Evolutionary conservation across 2,113 vertebrate species (phyloP).

Genomic region (Microtus ochrogaster): DNA sequence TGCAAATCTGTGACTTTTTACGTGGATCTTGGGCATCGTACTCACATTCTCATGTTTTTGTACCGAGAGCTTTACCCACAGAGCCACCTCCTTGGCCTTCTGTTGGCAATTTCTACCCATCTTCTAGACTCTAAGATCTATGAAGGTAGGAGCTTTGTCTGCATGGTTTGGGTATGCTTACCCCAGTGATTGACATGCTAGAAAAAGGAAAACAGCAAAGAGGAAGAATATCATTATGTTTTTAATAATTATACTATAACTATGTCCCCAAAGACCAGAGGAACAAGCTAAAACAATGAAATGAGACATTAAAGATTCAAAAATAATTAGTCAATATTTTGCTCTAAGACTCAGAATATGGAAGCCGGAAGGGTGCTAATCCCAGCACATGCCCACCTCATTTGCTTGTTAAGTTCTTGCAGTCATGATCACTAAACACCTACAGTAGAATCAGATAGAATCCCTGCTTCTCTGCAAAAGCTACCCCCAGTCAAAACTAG

Average conservation of each 20-base stretch:
- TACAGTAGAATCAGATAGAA: neutral
- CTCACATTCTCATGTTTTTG: neutral
- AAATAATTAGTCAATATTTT: conserved; percentile 31
- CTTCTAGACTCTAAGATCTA: neutral
- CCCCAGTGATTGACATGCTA: neutral
- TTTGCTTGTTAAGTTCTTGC: neutral
- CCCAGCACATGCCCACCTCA: neutral
- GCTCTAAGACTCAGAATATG: neutral
- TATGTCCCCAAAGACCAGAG: neutral
- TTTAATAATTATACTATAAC: conserved; percentile 5
- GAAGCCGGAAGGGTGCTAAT: neutral
- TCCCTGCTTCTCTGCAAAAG: neutral
- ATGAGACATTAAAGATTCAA: neutral
- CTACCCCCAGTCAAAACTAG: neutral
- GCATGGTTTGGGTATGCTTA: neutral
- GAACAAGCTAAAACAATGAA: neutral
- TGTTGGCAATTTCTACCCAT: neutral
- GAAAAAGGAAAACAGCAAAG: neutral
- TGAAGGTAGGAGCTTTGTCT: neutral
- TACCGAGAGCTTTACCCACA: neutral
- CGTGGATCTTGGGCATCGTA: neutral
- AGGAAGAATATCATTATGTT: neutral
- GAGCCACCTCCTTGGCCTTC: neutral
- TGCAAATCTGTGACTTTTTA: neutral
- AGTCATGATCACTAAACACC: neutral